phyloP scores from a whole-genome alignment of 2,113 vertebrate species.

The human region DNA sequence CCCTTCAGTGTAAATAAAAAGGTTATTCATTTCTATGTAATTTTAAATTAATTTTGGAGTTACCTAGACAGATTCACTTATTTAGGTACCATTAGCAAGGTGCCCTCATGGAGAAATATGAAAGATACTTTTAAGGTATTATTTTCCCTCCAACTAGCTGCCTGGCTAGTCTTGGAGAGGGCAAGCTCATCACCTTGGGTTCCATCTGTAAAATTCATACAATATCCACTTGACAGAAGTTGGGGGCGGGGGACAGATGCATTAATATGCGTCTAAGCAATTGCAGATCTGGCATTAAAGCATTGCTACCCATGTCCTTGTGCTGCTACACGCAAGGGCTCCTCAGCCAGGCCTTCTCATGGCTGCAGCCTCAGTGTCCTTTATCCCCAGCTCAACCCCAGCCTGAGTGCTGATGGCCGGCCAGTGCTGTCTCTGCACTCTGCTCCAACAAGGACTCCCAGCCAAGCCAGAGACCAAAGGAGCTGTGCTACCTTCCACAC shows the following conservation, averaged over 20 bases:
- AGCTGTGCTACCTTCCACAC: not conserved
- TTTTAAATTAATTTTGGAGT: constrained; percentile 46
- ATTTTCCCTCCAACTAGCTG: not conserved
- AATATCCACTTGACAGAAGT: not conserved
- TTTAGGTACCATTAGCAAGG: not conserved
- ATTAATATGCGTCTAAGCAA: not conserved
- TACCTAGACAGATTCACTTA: not conserved
- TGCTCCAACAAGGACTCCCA: not conserved
- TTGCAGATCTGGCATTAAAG: not conserved
- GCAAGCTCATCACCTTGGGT: not conserved
- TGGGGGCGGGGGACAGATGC: not conserved
- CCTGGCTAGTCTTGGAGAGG: not conserved
- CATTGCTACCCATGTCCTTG: not conserved
- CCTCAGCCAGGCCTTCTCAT: not conserved
- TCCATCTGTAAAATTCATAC: not conserved
- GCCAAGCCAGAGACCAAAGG: not conserved
- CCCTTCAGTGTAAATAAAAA: not conserved
- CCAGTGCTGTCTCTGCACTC: not conserved
- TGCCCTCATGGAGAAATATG: not conserved
- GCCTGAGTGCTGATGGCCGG: not conserved
- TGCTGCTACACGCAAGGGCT: not conserved
- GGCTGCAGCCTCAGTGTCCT: not conserved
- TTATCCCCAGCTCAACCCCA: not conserved
- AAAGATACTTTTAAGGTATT: not conserved
- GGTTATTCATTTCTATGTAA: not conserved